Evolutionary conservation across 30 jellyfish, hydroid and myxozoan genomes (phyloP).

Genomic region (Hydractinia echinata): DNA sequence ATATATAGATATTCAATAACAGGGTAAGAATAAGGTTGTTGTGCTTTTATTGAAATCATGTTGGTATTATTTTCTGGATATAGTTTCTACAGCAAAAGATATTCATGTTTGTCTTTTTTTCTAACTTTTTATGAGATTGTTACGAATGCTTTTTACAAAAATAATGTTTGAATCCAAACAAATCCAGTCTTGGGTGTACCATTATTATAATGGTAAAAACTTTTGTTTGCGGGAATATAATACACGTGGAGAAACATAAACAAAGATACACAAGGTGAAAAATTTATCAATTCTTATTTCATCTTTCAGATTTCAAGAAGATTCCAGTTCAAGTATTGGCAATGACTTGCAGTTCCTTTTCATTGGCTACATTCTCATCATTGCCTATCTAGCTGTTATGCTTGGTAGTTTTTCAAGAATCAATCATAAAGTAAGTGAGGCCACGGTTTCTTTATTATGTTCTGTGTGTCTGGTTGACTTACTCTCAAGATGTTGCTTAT

Average conservation of each 20-base stretch:
- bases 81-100: not conserved
- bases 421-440: constrained; percentile 2
- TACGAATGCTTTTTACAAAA: too few species aligned
- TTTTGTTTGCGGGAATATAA: too few species aligned
- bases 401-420: constrained; percentile 23
- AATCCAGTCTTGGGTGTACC: too few species aligned
- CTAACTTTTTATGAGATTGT: too few species aligned
- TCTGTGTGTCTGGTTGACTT: too few species aligned
- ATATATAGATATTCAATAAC: not conserved
- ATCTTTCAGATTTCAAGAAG: constrained; percentile 20
- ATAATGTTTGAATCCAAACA: too few species aligned
- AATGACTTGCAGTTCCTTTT: constrained; percentile 9
- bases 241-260: too few species aligned
- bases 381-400: constrained; percentile 19
- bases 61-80: not conserved
- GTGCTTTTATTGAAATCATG: not conserved
- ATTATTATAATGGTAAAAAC: too few species aligned
- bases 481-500: too few species aligned
- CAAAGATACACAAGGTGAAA: not conserved
- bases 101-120: too few species aligned
- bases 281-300: not conserved
- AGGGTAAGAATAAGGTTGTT: not conserved
- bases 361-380: constrained; percentile 22
- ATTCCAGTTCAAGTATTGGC: constrained; percentile 30
- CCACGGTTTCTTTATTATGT: too few species aligned